Conservation (phyloP, 2,113 vertebrate species). For the Sturnira hondurensis region DNA sequence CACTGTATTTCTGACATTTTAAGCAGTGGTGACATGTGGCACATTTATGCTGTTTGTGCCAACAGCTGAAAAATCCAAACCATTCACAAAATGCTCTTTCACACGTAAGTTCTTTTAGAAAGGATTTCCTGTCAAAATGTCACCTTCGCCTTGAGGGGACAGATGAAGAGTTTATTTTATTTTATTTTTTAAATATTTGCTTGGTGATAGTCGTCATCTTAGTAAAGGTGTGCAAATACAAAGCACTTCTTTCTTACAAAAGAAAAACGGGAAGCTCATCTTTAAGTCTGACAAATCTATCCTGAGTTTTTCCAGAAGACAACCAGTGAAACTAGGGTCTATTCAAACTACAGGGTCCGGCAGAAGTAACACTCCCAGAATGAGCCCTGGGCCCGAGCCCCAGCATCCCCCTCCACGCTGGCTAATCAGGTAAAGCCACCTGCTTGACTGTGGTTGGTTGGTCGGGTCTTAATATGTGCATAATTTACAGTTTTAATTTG, state of each 20-base stretch:
- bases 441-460: too few relatives aligned
- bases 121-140: constrained; percentile 55
- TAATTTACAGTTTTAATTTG: too few relatives aligned
- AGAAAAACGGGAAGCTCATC: neutral
- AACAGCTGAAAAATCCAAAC: constrained; percentile 38
- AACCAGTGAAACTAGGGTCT: neutral
- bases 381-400: neutral
- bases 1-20: constrained; percentile 16
- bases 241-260: neutral
- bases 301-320: neutral
- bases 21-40: neutral
- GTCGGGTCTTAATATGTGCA: too few relatives aligned
- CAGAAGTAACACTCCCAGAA: neutral
- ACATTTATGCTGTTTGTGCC: constrained; percentile 1
- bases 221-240: constrained; percentile 28
- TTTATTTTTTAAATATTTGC: constrained; percentile 34
- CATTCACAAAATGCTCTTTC: constrained; percentile 50
- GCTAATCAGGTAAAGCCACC: neutral
- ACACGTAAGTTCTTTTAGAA: constrained; percentile 25
- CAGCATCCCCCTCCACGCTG: neutral
- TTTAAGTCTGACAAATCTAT: constrained; percentile 24
- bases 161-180: constrained; percentile 35
- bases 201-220: constrained; percentile 35
- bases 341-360: neutral
- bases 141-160: constrained; percentile 51